Evolutionary conservation across 2,113 vertebrate species (phyloP).

Genomic region (Takifugu bimaculatus): DNA sequence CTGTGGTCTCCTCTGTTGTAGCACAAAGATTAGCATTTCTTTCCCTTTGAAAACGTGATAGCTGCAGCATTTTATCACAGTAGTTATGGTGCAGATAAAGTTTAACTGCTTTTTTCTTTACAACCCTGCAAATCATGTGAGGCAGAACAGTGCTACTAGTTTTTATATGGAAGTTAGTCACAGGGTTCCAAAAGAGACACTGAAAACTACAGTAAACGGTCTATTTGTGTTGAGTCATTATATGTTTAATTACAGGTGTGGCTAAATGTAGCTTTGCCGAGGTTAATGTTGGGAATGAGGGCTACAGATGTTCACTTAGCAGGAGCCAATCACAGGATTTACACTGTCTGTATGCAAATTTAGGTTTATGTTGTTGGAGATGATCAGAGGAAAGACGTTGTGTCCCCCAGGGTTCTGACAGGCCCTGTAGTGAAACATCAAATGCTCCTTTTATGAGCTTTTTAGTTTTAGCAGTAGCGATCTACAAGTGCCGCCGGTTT

Average conservation of each 20-base stretch:
- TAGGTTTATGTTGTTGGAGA: no score
- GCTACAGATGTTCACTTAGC: no score
- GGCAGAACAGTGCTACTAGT: conserved; percentile 23
- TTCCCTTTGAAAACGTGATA: conserved; percentile 12
- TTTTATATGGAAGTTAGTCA: conserved; percentile 2
- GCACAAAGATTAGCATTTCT: background rate
- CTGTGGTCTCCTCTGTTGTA: no score
- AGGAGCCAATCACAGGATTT: no score
- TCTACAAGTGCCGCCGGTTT: conserved; percentile 25
- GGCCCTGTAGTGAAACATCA: conserved; percentile 34
- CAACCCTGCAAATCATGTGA: conserved; percentile 43
- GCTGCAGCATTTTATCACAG: conserved; percentile 39
- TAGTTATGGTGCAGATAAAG: conserved; percentile 61
- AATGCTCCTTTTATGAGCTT: conserved; percentile 34
- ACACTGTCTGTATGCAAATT: no score
- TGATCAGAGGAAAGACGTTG: background rate
- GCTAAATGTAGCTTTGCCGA: no score
- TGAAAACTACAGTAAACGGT: no score
- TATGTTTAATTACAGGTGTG: no score
- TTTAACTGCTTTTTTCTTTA: conserved; percentile 64
- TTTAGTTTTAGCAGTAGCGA: conserved; percentile 30
- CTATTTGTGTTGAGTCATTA: no score
- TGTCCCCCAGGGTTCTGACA: conserved; percentile 34
- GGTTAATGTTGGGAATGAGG: no score
- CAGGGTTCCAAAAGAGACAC: no score